Percentiles rank a stretch among this genome's conserved stretches.
Evolutionary conservation across 2,113 vertebrate genomes (phyloP).

Genomic region (Gallinago paraguaiae): DNA sequence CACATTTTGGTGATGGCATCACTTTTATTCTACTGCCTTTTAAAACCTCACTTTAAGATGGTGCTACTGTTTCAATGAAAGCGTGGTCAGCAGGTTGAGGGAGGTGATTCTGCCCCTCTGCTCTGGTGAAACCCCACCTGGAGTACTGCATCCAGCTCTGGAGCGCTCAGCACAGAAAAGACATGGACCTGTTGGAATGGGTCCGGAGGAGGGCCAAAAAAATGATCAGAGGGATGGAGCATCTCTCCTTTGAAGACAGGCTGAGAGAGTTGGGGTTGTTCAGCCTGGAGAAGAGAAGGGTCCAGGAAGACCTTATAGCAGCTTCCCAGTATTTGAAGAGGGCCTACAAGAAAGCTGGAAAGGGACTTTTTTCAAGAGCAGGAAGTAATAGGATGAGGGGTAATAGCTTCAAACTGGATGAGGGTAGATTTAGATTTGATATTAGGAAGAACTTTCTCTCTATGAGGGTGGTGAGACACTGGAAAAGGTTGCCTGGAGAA

Average conservation of each 20-base stretch:
- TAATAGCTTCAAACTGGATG: not conserved
- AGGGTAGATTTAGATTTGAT: not conserved
- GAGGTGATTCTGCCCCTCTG: not conserved
- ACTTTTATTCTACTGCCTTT: not conserved
- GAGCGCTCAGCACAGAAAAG: not conserved
- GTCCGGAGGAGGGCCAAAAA: not conserved
- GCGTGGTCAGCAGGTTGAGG: not conserved
- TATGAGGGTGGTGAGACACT: not conserved
- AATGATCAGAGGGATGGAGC: not conserved
- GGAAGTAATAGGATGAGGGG: not conserved
- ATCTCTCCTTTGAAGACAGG: not conserved
- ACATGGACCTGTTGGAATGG: not conserved
- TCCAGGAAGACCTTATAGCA: not conserved
- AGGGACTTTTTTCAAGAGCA: not conserved
- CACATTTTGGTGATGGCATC: not conserved
- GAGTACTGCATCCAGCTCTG: not conserved
- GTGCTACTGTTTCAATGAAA: not conserved
- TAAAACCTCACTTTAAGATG: not conserved
- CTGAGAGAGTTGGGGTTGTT: not conserved
- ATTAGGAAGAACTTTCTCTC: not conserved
- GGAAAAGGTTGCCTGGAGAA: not conserved
- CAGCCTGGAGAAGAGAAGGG: not conserved
- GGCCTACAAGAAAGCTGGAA: not conserved
- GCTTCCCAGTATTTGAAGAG: not conserved
- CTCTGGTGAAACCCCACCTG: not conserved